A percentile compares a stretch with the other conserved stretches of the same genome.
Evolutionary conservation across 2,113 vertebrate species (phyloP).

Genomic region (Rousettus leschenaultii): DNA sequence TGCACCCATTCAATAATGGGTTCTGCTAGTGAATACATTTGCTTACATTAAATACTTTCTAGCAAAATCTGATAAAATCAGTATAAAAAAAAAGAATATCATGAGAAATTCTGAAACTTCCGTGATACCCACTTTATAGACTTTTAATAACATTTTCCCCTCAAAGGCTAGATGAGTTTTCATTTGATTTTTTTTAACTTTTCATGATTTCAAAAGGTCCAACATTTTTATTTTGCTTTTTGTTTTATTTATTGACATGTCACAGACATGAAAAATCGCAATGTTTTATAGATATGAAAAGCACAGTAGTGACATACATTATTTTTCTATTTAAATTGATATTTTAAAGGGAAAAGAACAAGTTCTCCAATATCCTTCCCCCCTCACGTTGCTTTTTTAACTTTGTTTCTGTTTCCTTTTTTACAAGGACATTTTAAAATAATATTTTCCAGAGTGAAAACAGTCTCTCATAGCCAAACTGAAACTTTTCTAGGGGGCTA

Average conservation of each 20-base stretch:
- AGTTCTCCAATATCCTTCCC: background rate
- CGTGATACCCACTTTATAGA: background rate
- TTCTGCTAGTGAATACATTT: background rate
- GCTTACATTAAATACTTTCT: background rate
- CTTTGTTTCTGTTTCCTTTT: slow-evolving; percentile 20
- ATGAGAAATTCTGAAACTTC: background rate
- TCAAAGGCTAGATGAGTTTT: background rate
- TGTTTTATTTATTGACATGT: background rate
- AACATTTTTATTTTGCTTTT: slow-evolving; percentile 23
- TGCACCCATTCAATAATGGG: background rate
- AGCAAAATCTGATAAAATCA: background rate
- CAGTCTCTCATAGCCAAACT: slow-evolving; percentile 16
- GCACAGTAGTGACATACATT: background rate
- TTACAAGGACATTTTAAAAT: background rate
- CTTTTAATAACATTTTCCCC: background rate
- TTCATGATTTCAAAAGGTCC: background rate
- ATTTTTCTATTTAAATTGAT: background rate
- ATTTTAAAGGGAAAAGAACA: background rate
- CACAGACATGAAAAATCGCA: background rate
- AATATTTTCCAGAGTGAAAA: slow-evolving; percentile 24
- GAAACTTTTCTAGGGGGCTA: slow-evolving; percentile 37
- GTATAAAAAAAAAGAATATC: background rate
- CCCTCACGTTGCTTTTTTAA: background rate
- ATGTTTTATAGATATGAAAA: background rate
- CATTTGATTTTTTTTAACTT: background rate